Percentiles rank a stretch among this genome's conserved stretches.
Evolutionary conservation across 2,888 invertebrate genomes (phyloP).

Genomic region (Philereme vetulata): DNA sequence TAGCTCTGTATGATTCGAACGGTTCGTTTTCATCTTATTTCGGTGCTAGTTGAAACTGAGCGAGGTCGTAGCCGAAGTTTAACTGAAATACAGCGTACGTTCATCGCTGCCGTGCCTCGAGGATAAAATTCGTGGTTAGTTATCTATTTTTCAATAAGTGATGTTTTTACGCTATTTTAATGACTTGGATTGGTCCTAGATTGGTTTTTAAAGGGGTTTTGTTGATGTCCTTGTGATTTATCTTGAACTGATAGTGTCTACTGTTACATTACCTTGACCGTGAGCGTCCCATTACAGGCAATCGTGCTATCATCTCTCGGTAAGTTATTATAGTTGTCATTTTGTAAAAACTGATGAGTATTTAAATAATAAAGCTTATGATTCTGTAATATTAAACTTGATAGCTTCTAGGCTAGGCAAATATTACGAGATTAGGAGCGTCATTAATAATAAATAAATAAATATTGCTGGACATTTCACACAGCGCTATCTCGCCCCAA

Average conservation of each 20-base stretch:
- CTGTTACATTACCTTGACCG: slow-evolving; percentile 37
- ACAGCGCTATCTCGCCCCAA: too few relatives aligned
- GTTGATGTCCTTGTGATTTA: not conserved
- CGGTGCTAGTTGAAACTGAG: slow-evolving; percentile 42
- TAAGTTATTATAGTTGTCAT: slow-evolving; percentile 44
- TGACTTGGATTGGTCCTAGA: too few relatives aligned
- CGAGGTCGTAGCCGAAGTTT: not conserved
- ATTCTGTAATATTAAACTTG: slow-evolving; percentile 1
- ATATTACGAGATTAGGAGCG: too few relatives aligned
- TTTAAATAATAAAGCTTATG: not conserved
- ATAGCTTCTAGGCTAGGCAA: not conserved
- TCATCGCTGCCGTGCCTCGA: too few relatives aligned
- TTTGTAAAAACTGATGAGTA: slow-evolving; percentile 34
- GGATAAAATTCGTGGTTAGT: too few relatives aligned
- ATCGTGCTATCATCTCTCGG: slow-evolving; percentile 46
- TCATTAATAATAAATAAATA: too few relatives aligned
- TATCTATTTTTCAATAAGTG: too few relatives aligned
- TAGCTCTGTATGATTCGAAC: slow-evolving; percentile 44
- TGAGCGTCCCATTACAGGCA: slow-evolving; percentile 43
- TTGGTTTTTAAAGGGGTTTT: not conserved
- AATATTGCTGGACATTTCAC: too few relatives aligned
- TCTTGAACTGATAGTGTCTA: not conserved
- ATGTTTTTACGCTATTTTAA: too few relatives aligned
- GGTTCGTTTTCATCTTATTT: slow-evolving; percentile 24
- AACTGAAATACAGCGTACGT: not conserved